These are phyloP conservation scores for Jordanella pulchra DNA, from an alignment of 2,797 vertebrate genomes.

Conservation along the genomic window DNA sequence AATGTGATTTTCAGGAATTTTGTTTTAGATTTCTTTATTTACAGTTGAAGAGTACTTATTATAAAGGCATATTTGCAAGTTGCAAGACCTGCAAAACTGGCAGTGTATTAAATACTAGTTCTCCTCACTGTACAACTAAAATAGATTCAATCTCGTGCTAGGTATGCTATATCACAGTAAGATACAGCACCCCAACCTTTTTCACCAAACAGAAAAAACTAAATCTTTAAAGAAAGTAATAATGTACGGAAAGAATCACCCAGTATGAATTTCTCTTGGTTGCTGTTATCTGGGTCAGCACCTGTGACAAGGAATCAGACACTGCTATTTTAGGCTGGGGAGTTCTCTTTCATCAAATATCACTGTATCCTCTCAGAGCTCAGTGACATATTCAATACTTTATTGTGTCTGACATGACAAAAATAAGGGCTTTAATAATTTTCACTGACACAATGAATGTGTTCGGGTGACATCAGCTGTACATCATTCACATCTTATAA, in stretches of 20 bases:
- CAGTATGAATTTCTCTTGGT: background rate
- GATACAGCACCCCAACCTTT: background rate
- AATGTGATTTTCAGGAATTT: too few relatives aligned
- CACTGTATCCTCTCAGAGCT: constrained; percentile 5
- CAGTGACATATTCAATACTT: constrained; percentile 12
- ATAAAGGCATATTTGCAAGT: too few relatives aligned
- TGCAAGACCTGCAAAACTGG: too few relatives aligned
- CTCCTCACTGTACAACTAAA: too few relatives aligned
- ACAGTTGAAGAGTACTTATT: too few relatives aligned
- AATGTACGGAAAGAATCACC: background rate
- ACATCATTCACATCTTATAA: background rate
- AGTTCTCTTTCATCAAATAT: constrained; percentile 20
- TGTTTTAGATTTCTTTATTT: too few relatives aligned
- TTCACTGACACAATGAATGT: background rate
- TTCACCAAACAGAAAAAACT: background rate
- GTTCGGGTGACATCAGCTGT: constrained; percentile 2
- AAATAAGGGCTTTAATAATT: constrained; percentile 15
- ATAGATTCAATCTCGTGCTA: background rate
- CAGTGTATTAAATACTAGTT: too few relatives aligned
- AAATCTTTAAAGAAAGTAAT: background rate
- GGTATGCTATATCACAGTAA: background rate
- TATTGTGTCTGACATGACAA: constrained; percentile 7
- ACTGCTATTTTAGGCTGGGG: background rate
- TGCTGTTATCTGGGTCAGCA: constrained; percentile 20
- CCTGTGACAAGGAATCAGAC: constrained; percentile 18